These are phyloP conservation scores for Champsocephalus esox DNA, from an alignment of 2,797 vertebrate species.

Conservation along the genomic window DNA sequence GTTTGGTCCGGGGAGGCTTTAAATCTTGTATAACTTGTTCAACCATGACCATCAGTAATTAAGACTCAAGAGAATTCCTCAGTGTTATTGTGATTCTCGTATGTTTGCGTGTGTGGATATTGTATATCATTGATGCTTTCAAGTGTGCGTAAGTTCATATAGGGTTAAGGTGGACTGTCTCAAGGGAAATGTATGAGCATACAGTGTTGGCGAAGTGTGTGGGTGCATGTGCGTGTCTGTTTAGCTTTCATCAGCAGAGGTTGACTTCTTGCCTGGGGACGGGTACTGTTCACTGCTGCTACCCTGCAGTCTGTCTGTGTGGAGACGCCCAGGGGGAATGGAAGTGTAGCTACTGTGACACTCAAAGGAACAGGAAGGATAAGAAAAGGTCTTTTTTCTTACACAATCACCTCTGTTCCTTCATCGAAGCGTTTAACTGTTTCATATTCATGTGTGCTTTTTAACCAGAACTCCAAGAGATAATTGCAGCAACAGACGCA, in stretches of 20 bases:
- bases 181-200: constrained; percentile 29
- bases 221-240: constrained; percentile 10
- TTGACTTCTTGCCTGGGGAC: constrained; percentile 55
- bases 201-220: constrained; percentile 17
- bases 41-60: not conserved
- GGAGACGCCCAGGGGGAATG: constrained; percentile 38
- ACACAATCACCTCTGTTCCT: constrained; percentile 6
- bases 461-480: not conserved
- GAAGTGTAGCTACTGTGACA: constrained; percentile 49
- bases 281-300: constrained; percentile 47
- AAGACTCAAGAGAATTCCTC: constrained; percentile 12
- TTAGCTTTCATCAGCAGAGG: constrained; percentile 62
- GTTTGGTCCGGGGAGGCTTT: not conserved
- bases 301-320: constrained; percentile 47
- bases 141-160: constrained; percentile 26
- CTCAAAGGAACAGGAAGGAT: constrained; percentile 28
- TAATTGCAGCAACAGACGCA: constrained; percentile 17
- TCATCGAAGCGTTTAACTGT: not conserved
- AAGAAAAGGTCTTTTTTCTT: constrained; percentile 20
- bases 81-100: constrained; percentile 19
- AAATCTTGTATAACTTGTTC: too few relatives aligned
- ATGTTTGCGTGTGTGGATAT: constrained; percentile 8
- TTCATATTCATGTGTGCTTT: constrained; percentile 11
- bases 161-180: constrained; percentile 20
- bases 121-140: constrained; percentile 10